phyloP scores from a whole-genome alignment of 1,140 invertebrate species.

The Teleogryllus occipitalis region DNA sequence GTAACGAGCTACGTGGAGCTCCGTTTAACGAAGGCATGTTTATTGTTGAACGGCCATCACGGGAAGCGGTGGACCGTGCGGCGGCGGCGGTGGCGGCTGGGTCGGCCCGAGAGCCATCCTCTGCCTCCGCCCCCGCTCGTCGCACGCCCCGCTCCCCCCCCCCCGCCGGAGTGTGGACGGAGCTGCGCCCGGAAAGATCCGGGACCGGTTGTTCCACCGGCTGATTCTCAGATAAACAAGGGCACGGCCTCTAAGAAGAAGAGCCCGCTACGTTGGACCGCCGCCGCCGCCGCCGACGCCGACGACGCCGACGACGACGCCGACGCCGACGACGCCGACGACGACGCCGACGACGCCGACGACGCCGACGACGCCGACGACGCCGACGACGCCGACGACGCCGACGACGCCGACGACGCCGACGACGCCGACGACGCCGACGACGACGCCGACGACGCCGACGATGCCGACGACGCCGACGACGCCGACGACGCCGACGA shows the following conservation, averaged over 20 bases:
- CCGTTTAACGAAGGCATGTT: conserved; percentile 1
- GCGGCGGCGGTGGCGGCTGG: too few species aligned
- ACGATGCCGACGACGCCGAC: too few species aligned
- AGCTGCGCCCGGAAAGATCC: neutral
- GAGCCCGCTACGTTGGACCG: neutral
- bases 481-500: too few species aligned
- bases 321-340: too few species aligned
- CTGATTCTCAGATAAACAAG: conserved; percentile 1
- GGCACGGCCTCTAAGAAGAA: neutral
- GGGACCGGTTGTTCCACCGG: neutral
- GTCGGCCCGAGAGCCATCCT: neutral
- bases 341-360: too few species aligned
- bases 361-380: too few species aligned
- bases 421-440: too few species aligned
- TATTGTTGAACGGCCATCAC: neutral
- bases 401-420: too few species aligned
- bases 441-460: too few species aligned
- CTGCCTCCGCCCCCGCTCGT: neutral
- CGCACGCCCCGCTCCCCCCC: neutral
- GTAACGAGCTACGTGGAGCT: neutral
- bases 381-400: too few species aligned
- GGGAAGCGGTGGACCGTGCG: neutral
- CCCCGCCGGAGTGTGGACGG: neutral
- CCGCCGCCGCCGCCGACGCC: too few species aligned
- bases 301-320: too few species aligned